Conservation (phyloP, 2,113 vertebrate genomes). For the Noturus placidus region DNA sequence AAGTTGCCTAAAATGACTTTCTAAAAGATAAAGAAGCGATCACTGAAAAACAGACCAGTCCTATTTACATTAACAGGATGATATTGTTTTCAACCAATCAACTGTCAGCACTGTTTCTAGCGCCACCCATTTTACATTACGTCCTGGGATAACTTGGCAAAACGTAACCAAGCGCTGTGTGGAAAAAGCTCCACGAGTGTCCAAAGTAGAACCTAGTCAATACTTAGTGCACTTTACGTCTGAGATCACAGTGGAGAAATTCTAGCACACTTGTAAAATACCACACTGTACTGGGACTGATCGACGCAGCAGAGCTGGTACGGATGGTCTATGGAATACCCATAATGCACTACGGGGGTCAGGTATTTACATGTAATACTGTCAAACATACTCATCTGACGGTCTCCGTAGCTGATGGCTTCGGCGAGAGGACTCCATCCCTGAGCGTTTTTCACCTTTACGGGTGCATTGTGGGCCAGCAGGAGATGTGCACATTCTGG, state of each 20-base stretch:
- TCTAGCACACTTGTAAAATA: not conserved
- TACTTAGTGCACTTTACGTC: not conserved
- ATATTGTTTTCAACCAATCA: not conserved
- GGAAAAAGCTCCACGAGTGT: not conserved
- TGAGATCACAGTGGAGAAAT: not conserved
- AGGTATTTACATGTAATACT: not conserved
- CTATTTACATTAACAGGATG: not conserved
- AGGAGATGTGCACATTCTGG: conserved; percentile 98
- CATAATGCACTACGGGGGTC: not conserved
- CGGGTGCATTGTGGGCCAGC: conserved; percentile 97
- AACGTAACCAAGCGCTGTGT: too few relatives aligned
- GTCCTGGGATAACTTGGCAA: not conserved
- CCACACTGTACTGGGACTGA: not conserved
- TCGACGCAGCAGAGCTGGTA: not conserved
- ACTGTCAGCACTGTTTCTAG: not conserved
- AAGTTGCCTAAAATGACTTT: too few relatives aligned
- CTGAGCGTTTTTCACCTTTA: conserved; percentile 99
- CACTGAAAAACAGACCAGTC: not conserved
- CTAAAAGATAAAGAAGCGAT: not conserved
- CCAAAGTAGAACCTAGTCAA: not conserved
- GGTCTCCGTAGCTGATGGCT: conserved; percentile 98
- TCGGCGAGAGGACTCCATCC: conserved; percentile 99
- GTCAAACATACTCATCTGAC: conserved; percentile 93
- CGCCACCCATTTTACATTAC: not conserved
- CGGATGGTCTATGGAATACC: not conserved